Base-by-base conservation (phyloP, 2,113 vertebrate species). In the Perca flavescens region DNA sequence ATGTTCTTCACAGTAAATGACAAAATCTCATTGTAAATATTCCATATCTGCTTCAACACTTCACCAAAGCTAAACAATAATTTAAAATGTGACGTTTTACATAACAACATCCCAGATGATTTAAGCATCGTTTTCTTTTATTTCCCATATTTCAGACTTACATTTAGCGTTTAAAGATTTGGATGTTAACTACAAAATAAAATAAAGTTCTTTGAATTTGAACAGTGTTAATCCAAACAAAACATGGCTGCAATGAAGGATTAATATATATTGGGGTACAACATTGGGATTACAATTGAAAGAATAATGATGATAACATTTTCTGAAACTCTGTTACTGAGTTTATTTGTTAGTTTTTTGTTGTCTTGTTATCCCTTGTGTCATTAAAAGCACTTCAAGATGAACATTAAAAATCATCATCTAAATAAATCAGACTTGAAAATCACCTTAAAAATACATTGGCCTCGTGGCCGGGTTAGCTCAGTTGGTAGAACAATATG, bases 301-400 rank as follows among this genome's bases (percentile, higher is more conserved):
- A 21, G 4, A 28, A 19, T 6, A 5, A 34, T 21, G 65, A 68
- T 7, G 2, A 28, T 2, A 53, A n/a, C 22, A 28, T 4, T 50
- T 11, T 75, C 5, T 57, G 21, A 8, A 53, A 9, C 36, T 40
- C 17, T 6, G 31, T 57, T 49, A 52, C 54, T 54, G 15, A 6
- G 40, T 73, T 13, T 49, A n/a, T 46, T 21, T 13, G 13, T 57
- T 22, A 58, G 25, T 34, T 4, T 34, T n/a, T 9, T 28, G 7
- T n/a, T 28, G 15, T 82, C 12, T 17, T 40, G 9, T 71, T 14
- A 52, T 47, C 21, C 1, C 0, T 5, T 57, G 19, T 0, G 28
- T 67, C 56, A 19, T 19, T n/a, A n/a, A 8, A 62, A 76, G 56
- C 52, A 6, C 56, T 69, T 65, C 25, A 36, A 43, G 43, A 86